Conservation (phyloP, 2,888 invertebrate species). For the Alloscopus bannaensis region DNA sequence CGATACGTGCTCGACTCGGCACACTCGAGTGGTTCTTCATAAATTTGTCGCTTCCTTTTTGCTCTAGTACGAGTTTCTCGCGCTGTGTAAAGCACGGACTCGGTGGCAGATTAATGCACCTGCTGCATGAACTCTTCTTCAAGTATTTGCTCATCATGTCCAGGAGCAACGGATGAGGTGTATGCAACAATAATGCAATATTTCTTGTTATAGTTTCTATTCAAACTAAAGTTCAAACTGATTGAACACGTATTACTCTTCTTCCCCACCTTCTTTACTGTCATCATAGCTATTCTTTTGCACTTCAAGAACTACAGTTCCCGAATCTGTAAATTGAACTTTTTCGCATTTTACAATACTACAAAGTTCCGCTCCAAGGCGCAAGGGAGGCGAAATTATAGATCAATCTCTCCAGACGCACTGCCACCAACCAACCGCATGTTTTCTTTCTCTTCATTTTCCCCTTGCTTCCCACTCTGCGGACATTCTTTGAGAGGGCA, state of each 20-base stretch:
- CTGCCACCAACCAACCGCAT: background rate
- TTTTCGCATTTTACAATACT: background rate
- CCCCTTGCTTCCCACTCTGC: conserved; percentile 8
- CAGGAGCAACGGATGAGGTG: background rate
- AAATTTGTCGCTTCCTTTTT: too few relatives aligned
- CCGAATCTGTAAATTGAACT: background rate
- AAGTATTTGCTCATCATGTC: background rate
- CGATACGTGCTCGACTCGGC: too few relatives aligned
- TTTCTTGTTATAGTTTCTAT: too few relatives aligned
- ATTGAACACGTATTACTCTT: too few relatives aligned
- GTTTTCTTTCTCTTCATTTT: background rate
- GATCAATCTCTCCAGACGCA: background rate
- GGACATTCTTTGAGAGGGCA: conserved; percentile 9
- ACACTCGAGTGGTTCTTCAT: too few relatives aligned
- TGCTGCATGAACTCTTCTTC: conserved; percentile 3
- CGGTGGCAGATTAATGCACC: conserved; percentile 29
- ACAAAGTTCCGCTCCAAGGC: too few relatives aligned
- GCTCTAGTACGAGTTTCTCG: too few relatives aligned
- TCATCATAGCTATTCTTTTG: background rate
- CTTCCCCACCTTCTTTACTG: background rate
- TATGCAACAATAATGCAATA: background rate
- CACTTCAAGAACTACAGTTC: too few relatives aligned
- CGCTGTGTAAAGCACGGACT: too few relatives aligned
- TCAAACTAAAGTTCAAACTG: too few relatives aligned
- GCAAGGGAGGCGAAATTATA: too few relatives aligned